Conservation (phyloP, 2,113 vertebrate species). For the Albula glossodonta region DNA sequence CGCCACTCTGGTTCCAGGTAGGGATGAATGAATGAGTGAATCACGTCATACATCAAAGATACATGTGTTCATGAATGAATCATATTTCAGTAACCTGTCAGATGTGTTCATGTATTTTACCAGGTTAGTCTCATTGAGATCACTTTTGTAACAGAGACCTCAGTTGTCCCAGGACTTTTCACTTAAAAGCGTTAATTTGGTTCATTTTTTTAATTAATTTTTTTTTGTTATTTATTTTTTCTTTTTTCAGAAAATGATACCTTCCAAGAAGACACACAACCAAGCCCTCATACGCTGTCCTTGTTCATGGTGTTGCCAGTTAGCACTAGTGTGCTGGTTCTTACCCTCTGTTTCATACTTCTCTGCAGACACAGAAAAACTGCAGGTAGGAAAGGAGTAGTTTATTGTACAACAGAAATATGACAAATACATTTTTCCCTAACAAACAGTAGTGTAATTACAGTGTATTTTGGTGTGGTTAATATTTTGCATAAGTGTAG, state of each 20-base stretch:
- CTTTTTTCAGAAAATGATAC: background rate
- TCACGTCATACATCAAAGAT: background rate
- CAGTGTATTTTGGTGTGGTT: too few species aligned
- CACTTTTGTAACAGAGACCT: too few species aligned
- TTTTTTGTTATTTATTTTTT: background rate
- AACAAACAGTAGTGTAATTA: too few species aligned
- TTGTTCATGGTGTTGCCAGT: background rate
- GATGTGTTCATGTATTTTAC: background rate
- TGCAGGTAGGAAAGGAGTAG: background rate
- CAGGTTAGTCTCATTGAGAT: too few species aligned
- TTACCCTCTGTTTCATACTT: background rate
- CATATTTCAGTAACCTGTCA: too few species aligned
- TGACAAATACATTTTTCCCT: background rate
- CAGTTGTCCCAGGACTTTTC: background rate
- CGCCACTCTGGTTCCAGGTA: background rate
- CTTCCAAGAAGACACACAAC: background rate
- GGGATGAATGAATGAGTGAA: background rate
- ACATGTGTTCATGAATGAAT: too few species aligned
- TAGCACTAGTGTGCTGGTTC: background rate
- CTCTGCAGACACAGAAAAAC: conserved; percentile 7
- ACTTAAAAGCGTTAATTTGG: background rate
- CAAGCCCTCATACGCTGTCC: background rate
- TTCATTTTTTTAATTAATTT: background rate
- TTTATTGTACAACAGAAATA: background rate
- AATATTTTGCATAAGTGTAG: background rate